These are phyloP conservation scores for Geophilus truncorum DNA, from an alignment of 2,888 invertebrate genomes.

Conservation along the genomic window DNA sequence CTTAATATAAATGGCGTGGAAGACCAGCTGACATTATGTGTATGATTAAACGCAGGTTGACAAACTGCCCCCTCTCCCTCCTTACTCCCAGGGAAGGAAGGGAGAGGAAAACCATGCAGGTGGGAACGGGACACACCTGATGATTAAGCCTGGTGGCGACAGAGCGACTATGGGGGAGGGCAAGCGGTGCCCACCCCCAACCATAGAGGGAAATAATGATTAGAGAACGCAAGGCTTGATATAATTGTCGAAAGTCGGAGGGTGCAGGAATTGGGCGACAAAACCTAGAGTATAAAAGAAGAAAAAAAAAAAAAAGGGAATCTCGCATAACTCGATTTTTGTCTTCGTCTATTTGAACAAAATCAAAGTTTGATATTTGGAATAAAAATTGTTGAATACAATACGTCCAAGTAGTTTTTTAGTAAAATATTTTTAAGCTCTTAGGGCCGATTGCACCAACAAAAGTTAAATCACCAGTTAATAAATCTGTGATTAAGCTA, in stretches of 20 bases:
- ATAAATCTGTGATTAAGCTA: too few relatives aligned
- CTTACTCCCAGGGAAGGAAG: not conserved
- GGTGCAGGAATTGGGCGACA: too few relatives aligned
- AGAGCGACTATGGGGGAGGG: slow-evolving; percentile 20
- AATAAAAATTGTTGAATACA: too few relatives aligned
- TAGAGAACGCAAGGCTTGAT: not conserved
- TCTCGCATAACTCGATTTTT: too few relatives aligned
- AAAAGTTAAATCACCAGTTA: too few relatives aligned
- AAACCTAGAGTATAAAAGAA: not conserved
- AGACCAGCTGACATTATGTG: not conserved
- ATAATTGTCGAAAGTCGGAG: too few relatives aligned
- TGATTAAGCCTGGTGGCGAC: slow-evolving; percentile 12
- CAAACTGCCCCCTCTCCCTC: not conserved
- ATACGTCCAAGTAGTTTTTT: too few relatives aligned
- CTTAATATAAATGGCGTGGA: slow-evolving; percentile 5
- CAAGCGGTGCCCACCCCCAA: not conserved
- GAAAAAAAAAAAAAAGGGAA: not conserved
- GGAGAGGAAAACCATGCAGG: slow-evolving; percentile 4
- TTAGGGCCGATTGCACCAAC: too few relatives aligned
- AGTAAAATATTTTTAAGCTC: too few relatives aligned
- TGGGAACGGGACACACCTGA: slow-evolving; percentile 15
- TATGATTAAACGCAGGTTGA: slow-evolving; percentile 1
- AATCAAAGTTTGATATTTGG: too few relatives aligned
- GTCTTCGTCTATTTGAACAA: too few relatives aligned
- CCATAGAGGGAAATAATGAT: not conserved